phyloP scores from a whole-genome alignment of 92 coral and sea anemone genomes.

The Zoanthus solanderi region DNA sequence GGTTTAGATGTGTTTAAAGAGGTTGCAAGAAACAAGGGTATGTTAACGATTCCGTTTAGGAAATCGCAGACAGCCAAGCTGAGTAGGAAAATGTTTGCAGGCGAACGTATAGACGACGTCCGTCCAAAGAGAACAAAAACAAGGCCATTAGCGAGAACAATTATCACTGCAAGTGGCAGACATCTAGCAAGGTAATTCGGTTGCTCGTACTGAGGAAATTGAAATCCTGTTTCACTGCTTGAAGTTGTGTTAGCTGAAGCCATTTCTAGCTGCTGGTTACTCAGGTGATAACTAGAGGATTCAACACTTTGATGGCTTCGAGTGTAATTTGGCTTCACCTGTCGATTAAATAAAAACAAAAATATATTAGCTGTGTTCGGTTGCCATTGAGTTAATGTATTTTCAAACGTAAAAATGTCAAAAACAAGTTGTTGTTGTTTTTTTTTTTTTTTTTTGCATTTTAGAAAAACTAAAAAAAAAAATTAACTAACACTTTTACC shows the following conservation, averaged over 20 bases:
- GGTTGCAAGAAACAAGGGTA: conserved; percentile 12
- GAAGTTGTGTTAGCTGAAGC: background rate
- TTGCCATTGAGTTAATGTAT: no score
- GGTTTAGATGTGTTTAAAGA: background rate
- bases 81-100: conserved; percentile 26
- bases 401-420: no score
- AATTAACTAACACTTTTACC: no score
- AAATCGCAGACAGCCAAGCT: conserved; percentile 33
- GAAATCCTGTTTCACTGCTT: background rate
- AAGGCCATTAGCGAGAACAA: background rate
- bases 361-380: no score
- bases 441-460: no score
- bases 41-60: conserved; percentile 25
- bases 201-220: background rate
- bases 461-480: no score
- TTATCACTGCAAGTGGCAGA: conserved; percentile 20
- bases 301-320: no score
- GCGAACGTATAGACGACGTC: conserved; percentile 7
- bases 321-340: no score
- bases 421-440: no score
- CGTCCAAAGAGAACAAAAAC: conserved; percentile 35
- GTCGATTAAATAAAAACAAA: no score
- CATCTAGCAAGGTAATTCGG: conserved; percentile 20
- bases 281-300: background rate
- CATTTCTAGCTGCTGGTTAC: background rate